Base-by-base conservation (phyloP, 2,888 invertebrate genomes). In the Timandra comae region DNA sequence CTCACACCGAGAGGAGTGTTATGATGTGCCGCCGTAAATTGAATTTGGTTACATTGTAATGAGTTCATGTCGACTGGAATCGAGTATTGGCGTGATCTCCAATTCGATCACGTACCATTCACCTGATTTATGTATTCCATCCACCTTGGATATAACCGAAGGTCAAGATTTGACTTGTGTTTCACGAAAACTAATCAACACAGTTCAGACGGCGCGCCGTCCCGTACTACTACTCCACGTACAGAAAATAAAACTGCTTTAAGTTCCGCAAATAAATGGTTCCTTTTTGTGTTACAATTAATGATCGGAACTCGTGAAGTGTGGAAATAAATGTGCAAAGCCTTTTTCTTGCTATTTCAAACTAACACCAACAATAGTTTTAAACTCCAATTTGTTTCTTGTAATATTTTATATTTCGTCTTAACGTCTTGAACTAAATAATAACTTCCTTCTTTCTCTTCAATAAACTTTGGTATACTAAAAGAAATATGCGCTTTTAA, bases 21-120 rank as follows among this genome's bases (percentile, higher is more conserved):
- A 71, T 71, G 73, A 80, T 73, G 69, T 64, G 72, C 71, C 61
- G 63, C 61, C 54, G 68, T 70, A 80, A 80, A 82, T 81, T 80
- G 78, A 79, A 81, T 82, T 80, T 72, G 76, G 79, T 74, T 80
- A 74, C 67, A 72, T 66, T 75, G 71, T 82, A 82, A 84, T 81
- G 79, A 81, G 75, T 76, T 73, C 71, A 71, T 73, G 73, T 72
- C 71, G 69, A 56, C 62, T 56, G 60, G 65, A 69, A 67, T 70
- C 70, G 63, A 70, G 68, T 76, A 74, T 73, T 67, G 70, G 63
- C 60, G 73, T 70, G 69, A 80, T 80, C 80, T 75, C 75, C 65
- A 80, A 79, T 76, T 76, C 73, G 70, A 77, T 81, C 81, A 80
- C 79, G 84, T 80, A 67, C 59, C 59, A 52, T 67, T 68, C 67